These are phyloP conservation scores for Ophion ventricosus DNA, from an alignment of 2,888 invertebrate species.

Conservation along the genomic window DNA sequence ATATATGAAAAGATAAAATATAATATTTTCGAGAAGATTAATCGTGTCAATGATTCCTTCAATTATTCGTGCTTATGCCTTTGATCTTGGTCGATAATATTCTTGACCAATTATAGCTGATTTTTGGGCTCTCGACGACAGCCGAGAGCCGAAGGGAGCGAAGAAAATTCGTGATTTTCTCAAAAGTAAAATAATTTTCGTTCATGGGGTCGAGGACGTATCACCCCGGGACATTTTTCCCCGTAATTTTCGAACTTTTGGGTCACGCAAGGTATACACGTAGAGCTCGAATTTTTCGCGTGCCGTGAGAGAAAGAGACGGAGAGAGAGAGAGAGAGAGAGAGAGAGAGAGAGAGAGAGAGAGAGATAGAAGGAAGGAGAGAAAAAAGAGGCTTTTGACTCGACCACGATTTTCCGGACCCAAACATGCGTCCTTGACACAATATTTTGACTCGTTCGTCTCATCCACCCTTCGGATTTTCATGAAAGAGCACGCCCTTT, in stretches of 20 bases:
- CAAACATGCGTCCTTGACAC: slow-evolving; percentile 75
- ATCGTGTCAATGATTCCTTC: too few species aligned
- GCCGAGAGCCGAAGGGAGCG: not conserved
- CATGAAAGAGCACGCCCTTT: slow-evolving; percentile 32
- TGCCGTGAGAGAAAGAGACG: slow-evolving; percentile 58
- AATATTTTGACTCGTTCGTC: slow-evolving; percentile 76
- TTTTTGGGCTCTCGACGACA: not conserved
- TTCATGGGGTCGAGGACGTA: slow-evolving; percentile 57
- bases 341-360: too few species aligned
- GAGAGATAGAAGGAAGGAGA: too few species aligned
- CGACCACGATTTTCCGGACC: slow-evolving; percentile 49
- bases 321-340: too few species aligned
- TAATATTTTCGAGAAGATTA: too few species aligned
- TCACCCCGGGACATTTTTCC: slow-evolving; percentile 26
- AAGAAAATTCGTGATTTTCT: slow-evolving; percentile 4
- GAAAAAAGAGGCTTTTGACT: slow-evolving; percentile 36
- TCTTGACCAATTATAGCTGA: not conserved
- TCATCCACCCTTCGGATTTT: slow-evolving; percentile 29
- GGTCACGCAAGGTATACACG: slow-evolving; percentile 33
- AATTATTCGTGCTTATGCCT: too few species aligned
- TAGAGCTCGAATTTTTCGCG: slow-evolving; percentile 20
- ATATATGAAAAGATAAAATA: too few species aligned
- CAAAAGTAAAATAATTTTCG: slow-evolving; percentile 31
- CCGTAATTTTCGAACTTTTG: slow-evolving; percentile 47
- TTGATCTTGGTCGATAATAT: not conserved